Evolutionary conservation across 2,797 vertebrate species (phyloP), one percentile per base, ranked within the genome.

Genomic region (Microchirus variegatus): DNA sequence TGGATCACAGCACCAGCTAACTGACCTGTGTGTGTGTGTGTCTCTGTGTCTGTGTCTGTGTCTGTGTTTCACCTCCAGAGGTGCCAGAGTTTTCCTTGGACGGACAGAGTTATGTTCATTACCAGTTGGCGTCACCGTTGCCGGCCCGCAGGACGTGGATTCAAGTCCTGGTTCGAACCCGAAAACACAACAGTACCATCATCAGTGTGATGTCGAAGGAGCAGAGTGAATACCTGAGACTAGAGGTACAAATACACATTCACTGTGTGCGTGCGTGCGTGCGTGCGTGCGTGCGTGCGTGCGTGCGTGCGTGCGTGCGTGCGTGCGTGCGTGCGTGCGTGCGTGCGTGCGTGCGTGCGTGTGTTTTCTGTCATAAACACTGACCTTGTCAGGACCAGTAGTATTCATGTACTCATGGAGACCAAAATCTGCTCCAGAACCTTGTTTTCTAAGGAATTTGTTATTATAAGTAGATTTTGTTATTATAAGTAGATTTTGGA

Each of bases 131-230:
- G 0, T 59, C 91, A 5, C 77, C 83, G 0, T 75, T 93, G 46
- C 86, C 92, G 0, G 75, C 93, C 17, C 91, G 94, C 10, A 91
- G 91, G 84, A 96, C 92, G 0, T 90, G 78, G 76, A 82, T 95
- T 18, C 92, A 95, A 77, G 92, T 94, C n/a, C 84, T 95, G 87
- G 73, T 96, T 47, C 92, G 95, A 59, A 96, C 95, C 2, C 92
- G 95, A n/a, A 94, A 94, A 84, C 91, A 94, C 71, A 78, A 92
- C 83, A 82, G 94, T 22, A 75, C 92, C 76, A 87, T 97, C 81
- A 45, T 90, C 14, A 94, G 82, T 62, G 55, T 96, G 78, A 90
- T 89, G 51, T 95, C 95, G 1, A 91, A 83, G 48, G 92, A 85
- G 64, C 92, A 91, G 82, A 94, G 85, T 0, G 95, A 96, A 68